Conservation (phyloP, 2,797 vertebrate species). For the Acanthis flammea region DNA sequence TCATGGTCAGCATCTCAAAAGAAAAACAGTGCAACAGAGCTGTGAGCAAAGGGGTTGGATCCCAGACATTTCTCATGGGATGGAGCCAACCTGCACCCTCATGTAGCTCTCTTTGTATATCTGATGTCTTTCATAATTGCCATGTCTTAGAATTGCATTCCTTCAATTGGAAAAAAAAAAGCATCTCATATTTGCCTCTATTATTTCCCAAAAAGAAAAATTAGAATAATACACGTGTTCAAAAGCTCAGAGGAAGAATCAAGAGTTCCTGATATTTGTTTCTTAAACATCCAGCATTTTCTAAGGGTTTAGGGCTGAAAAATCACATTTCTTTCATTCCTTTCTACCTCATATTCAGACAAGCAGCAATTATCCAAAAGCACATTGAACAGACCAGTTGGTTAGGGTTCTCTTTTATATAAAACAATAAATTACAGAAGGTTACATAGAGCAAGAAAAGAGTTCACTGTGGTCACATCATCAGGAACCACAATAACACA, state of each 20-base stretch:
- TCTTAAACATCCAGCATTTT: neutral
- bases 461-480: neutral
- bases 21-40: neutral
- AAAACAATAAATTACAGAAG: neutral
- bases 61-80: neutral
- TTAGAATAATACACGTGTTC: neutral
- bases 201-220: neutral
- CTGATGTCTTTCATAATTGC: neutral
- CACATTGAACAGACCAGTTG: neutral
- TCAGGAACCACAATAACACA: neutral
- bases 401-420: neutral
- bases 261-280: neutral
- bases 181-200: neutral
- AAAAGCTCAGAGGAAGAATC: neutral
- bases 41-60: neutral
- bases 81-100: neutral
- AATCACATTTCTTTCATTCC: neutral
- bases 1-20: neutral
- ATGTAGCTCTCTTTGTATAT: neutral
- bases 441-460: neutral
- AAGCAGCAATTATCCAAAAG: neutral
- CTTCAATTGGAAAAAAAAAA: neutral
- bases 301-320: neutral
- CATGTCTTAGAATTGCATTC: neutral
- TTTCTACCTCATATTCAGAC: neutral